Conservation (phyloP, 2,888 invertebrate genomes). For the Muschampia plurimacula region DNA sequence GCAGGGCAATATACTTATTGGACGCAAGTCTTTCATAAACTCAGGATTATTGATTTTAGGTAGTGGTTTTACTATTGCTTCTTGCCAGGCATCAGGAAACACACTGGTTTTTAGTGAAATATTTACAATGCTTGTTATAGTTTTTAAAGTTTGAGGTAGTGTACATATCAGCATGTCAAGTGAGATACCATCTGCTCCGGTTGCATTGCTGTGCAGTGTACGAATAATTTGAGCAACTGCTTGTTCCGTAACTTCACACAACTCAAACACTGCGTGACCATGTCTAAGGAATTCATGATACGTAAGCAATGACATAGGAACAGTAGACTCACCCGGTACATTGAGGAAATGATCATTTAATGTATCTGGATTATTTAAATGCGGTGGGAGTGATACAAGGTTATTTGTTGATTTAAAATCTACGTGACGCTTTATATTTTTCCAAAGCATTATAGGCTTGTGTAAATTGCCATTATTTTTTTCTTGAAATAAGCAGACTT, state of each 20-base stretch:
- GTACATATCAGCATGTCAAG: neutral
- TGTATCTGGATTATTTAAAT: no score
- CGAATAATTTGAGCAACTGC: neutral
- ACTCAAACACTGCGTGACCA: no score
- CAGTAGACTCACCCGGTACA: neutral
- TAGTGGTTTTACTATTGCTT: neutral
- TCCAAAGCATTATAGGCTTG: no score
- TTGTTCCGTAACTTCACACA: neutral
- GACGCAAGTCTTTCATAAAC: neutral
- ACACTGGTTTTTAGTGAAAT: neutral
- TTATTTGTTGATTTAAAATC: no score
- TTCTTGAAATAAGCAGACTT: no score
- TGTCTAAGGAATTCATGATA: neutral
- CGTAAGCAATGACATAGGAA: neutral
- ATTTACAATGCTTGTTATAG: neutral
- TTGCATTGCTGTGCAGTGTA: neutral
- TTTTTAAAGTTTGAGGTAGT: neutral
- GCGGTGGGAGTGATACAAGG: no score
- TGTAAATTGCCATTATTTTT: no score
- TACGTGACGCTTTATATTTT: no score
- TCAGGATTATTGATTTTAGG: neutral
- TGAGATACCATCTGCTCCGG: neutral
- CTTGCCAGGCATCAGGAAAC: neutral
- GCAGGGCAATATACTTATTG: neutral
- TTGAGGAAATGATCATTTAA: slow-evolving; percentile 1